Evolutionary conservation across 2,888 invertebrate genomes (phyloP), one percentile per base, ranked within the genome.

Genomic region (Lasioglossum malachurum): DNA sequence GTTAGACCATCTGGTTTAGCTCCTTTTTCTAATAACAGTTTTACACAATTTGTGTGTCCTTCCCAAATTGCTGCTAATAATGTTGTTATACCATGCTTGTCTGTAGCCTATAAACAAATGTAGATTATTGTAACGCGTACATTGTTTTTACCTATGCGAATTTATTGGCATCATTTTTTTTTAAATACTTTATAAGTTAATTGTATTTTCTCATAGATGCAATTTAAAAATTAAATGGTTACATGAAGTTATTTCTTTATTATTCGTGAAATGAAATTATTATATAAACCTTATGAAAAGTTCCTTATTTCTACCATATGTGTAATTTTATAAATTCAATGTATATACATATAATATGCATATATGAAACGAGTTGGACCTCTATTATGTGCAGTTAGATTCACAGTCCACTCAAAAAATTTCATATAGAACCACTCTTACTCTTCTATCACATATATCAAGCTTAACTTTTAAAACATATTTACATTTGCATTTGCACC

Each of bases 41-140:
- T 97, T 19, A 99, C 99, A 96, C 99, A 98, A 87, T 97, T 97
- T 78, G 97, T 98, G 95, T 99, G 99, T 41, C 98, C 98, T 96
- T 99, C 99, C 98, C 98, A 99, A 93, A 99, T 98, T 82, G 99
- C 99, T 91, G 99, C 98, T 92, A 99, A 95, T 75, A 99, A 96
- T 53, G 99, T 98, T 87, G 98, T 98, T 92, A 99, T 99, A 53
- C 99, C 99, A 96, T 99, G 98, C 96, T 98, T 98, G 95, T 99
- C 99, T 94, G 97, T 97, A 92, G 97, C 97, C 99, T 99, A 95
- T 83, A 88, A 86, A 44, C 60, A 38, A 71, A 82, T 12, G 1
- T 7, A 38, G 23, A 38, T 31, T 31, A 41, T 41, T 71, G 4
- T 41, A 71, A 71, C 41, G n/a, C n/a, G 14, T 53, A 64, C 35